These are phyloP conservation scores for Anolis apletophallus DNA, from an alignment of 2,797 vertebrate species.

Conservation along the genomic window DNA sequence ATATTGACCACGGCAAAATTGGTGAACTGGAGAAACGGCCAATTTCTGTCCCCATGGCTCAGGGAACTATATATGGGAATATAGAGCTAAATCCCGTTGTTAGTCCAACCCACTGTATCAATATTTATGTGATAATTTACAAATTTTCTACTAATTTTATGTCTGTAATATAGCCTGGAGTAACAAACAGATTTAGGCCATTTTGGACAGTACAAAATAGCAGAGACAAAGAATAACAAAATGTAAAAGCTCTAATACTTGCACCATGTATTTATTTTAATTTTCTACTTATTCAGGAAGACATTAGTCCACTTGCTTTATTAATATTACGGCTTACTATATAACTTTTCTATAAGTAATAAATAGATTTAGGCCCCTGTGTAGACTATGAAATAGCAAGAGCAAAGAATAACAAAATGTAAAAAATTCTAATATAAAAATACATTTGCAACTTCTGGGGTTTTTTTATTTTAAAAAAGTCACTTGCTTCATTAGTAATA, in stretches of 20 bases:
- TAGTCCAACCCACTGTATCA: no score
- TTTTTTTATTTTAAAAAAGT: no score
- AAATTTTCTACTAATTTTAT: no score
- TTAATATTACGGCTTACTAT: conserved; percentile 25
- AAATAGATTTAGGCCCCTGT: conserved; percentile 35
- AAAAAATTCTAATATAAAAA: conserved; percentile 62
- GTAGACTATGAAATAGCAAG: neutral
- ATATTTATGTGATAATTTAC: no score
- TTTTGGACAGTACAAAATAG: neutral
- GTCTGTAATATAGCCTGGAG: no score
- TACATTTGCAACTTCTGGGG: conserved; percentile 46
- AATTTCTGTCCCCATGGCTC: no score
- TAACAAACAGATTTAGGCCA: no score
- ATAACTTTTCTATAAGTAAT: neutral
- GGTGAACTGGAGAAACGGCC: no score
- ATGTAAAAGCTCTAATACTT: conserved; percentile 6
- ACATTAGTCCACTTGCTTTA: conserved; percentile 40
- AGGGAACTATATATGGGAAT: no score
- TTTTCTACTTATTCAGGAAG: conserved; percentile 52
- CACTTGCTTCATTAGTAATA: conserved; percentile 50
- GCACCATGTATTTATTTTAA: conserved; percentile 44
- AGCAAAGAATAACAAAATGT: conserved; percentile 52
- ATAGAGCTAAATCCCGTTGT: no score
- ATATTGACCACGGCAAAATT: neutral
- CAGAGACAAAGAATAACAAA: conserved; percentile 3